These are phyloP conservation scores for Origma solitaria DNA, from an alignment of 2,113 vertebrate genomes.

Conservation along the genomic window DNA sequence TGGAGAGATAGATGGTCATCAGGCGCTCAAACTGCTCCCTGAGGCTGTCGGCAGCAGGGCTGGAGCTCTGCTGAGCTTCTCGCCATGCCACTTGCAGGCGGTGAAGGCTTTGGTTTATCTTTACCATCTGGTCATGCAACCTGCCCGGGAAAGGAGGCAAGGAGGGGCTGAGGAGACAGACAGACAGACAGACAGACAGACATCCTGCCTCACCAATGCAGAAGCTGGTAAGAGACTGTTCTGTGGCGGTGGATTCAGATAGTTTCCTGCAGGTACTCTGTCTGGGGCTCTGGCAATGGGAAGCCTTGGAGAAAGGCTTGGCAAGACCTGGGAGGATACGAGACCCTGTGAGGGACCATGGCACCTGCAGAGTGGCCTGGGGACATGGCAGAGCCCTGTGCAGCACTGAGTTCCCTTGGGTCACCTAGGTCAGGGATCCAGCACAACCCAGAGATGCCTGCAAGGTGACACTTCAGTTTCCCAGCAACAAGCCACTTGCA, in stretches of 20 bases:
- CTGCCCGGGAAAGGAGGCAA: slow-evolving; percentile 61
- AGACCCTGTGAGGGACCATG: not conserved
- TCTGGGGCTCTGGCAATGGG: fast-evolving
- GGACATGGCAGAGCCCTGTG: not conserved
- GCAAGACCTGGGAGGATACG: not conserved
- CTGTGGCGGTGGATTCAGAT: not conserved
- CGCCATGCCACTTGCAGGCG: slow-evolving; percentile 93
- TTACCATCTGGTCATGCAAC: slow-evolving; percentile 98
- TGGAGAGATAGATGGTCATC: slow-evolving; percentile 96
- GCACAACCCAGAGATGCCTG: fast-evolving
- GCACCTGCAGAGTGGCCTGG: not conserved
- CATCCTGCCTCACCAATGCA: not conserved
- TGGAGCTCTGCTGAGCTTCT: slow-evolving; percentile 89
- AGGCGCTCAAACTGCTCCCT: slow-evolving; percentile 96
- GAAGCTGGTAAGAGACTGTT: not conserved
- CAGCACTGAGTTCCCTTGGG: not conserved
- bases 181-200: not conserved
- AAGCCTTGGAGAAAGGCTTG: not conserved
- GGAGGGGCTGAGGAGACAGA: not conserved
- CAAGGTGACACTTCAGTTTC: not conserved
- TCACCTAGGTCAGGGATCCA: not conserved
- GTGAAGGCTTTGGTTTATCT: slow-evolving; percentile 97
- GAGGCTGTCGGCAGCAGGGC: slow-evolving; percentile 83
- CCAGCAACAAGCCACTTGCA: not conserved
- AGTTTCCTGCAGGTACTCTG: fast-evolving